These are phyloP conservation scores for Leptodactylus fuscus DNA, from an alignment of 2,113 vertebrate genomes.

Conservation along the genomic window DNA sequence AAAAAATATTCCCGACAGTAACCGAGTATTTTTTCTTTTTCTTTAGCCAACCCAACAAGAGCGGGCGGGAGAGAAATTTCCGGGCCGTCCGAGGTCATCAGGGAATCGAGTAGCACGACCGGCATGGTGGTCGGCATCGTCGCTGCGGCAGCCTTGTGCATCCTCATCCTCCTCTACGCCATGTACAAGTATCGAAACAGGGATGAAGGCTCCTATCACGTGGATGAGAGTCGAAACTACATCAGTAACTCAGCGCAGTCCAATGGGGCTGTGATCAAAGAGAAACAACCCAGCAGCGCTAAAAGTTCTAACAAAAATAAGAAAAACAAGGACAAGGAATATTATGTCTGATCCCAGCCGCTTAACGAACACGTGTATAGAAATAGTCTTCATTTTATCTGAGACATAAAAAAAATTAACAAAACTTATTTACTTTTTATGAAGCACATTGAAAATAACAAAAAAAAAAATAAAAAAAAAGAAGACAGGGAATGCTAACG, in stretches of 20 bases:
- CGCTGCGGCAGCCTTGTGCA: constrained; percentile 93
- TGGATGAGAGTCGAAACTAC: constrained; percentile 98
- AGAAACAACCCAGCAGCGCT: constrained; percentile 90
- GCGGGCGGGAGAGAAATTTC: constrained; percentile 84
- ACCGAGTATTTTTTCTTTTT: constrained; percentile 67
- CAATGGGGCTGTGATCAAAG: constrained; percentile 95
- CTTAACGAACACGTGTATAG: constrained; percentile 87
- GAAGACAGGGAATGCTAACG: constrained; percentile 83
- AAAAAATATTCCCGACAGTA: constrained; percentile 50
- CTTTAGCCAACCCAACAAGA: constrained; percentile 91
- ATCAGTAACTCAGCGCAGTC: constrained; percentile 99
- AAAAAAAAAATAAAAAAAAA: constrained; percentile 76
- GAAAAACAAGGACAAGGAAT: constrained; percentile 99
- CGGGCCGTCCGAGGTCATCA: constrained; percentile 87
- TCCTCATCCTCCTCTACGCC: constrained; percentile 97
- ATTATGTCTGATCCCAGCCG: constrained; percentile 93
- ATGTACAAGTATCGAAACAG: constrained; percentile 99
- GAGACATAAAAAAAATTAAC: constrained; percentile 84
- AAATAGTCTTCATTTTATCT: constrained; percentile 94
- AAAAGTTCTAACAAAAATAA: constrained; percentile 95
- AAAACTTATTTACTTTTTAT: constrained; percentile 88
- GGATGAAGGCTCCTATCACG: constrained; percentile 96
- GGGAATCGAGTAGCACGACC: constrained; percentile 95
- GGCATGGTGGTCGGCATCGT: constrained; percentile 99
- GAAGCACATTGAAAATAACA: constrained; percentile 82